A percentile compares a stretch with the other conserved stretches of the same genome.
phyloP scores from a whole-genome alignment of 2,113 vertebrate genomes.

The Thamnophis sirtalis region DNA sequence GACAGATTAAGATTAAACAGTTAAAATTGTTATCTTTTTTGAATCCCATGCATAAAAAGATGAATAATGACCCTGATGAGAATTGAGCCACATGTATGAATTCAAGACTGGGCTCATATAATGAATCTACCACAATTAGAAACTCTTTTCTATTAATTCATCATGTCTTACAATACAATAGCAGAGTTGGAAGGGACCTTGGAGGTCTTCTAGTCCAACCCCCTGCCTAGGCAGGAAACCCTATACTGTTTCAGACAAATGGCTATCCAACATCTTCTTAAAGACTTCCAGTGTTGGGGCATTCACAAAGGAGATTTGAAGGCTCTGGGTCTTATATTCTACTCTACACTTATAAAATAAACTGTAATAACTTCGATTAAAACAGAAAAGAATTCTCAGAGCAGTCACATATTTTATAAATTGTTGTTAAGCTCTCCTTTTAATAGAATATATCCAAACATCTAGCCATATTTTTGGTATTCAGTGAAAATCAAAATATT shows the following conservation, averaged over 20 bases:
- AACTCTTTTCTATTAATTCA: constrained; percentile 40
- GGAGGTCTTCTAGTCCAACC: too few relatives aligned
- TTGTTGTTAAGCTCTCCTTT: constrained; percentile 41
- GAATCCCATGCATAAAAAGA: constrained; percentile 56
- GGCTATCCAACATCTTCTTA: too few relatives aligned
- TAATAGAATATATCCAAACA: constrained; percentile 7
- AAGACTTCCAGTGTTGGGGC: too few relatives aligned
- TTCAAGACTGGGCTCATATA: constrained; percentile 57
- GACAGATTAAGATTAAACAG: constrained; percentile 43
- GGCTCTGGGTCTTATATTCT: constrained; percentile 6
- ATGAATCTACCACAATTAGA: constrained; percentile 35
- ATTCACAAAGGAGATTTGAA: not conserved
- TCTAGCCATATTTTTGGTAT: constrained; percentile 12
- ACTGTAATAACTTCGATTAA: constrained; percentile 20
- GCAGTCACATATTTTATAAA: not conserved
- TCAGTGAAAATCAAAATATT: constrained; percentile 41
- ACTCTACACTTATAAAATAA: constrained; percentile 20
- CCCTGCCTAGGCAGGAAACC: too few relatives aligned
- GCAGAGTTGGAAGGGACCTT: too few relatives aligned
- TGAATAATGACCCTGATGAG: constrained; percentile 37
- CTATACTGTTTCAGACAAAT: too few relatives aligned
- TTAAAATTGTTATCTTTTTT: constrained; percentile 49
- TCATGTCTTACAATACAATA: constrained; percentile 16
- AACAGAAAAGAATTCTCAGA: not conserved
- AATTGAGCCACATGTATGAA: constrained; percentile 56